These are phyloP conservation scores for Philonicus albiceps DNA, from an alignment of 2,888 invertebrate species.

Conservation along the genomic window DNA sequence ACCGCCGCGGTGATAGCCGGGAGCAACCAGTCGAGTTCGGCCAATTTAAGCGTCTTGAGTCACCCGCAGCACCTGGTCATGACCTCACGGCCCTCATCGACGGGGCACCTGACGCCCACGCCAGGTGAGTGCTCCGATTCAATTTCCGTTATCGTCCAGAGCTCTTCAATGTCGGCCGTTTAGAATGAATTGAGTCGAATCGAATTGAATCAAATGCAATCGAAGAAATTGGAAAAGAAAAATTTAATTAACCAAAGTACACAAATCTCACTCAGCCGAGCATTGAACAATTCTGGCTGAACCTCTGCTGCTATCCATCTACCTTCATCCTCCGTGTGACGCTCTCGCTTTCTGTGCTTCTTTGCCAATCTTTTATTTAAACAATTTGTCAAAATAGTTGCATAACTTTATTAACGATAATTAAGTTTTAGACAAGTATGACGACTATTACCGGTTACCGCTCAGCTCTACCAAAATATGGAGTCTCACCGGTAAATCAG, in stretches of 20 bases:
- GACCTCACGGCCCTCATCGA: conserved; percentile 68
- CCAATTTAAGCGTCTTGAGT: conserved; percentile 64
- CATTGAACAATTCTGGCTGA: conserved; percentile 1
- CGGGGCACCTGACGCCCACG: conserved; percentile 68
- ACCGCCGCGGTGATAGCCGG: conserved; percentile 54
- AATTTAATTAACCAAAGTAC: not conserved
- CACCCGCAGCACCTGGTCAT: conserved; percentile 65
- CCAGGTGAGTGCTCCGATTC: conserved; percentile 62
- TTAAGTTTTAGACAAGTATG: conserved; percentile 63
- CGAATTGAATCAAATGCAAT: not conserved
- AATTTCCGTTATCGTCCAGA: not conserved
- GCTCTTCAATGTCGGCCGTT: conserved; percentile 7
- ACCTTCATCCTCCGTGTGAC: conserved; percentile 38
- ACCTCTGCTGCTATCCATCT: conserved; percentile 24
- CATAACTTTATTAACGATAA: conserved; percentile 47
- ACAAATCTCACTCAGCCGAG: not conserved
- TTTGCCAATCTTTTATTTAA: conserved; percentile 41
- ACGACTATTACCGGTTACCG: conserved; percentile 63
- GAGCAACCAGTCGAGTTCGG: conserved; percentile 56
- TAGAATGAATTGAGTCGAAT: not conserved
- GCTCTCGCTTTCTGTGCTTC: conserved; percentile 39
- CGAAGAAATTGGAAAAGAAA: not conserved
- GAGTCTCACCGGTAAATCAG: conserved; percentile 64
- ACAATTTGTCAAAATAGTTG: conserved; percentile 13
- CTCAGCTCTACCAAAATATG: conserved; percentile 63